Conservation (phyloP, 2,113 vertebrate genomes). For the Chaetops frenatus region DNA sequence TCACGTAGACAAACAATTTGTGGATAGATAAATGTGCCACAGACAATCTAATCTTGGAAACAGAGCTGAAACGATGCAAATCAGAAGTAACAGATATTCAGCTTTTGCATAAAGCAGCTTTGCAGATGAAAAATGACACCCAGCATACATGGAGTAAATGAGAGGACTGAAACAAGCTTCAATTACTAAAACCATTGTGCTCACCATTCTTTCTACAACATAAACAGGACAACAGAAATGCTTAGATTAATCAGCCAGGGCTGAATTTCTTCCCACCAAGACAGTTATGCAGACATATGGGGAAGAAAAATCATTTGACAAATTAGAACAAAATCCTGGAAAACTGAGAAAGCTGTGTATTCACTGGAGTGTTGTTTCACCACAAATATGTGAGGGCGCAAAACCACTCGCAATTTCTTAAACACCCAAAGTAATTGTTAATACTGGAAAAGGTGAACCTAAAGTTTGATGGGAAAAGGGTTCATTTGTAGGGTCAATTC, state of each 20-base stretch:
- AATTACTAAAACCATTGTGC: background rate
- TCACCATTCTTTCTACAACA: background rate
- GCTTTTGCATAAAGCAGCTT: background rate
- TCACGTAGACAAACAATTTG: background rate
- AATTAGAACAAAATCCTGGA: background rate
- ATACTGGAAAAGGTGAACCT: background rate
- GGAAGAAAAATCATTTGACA: background rate
- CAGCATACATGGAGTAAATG: background rate
- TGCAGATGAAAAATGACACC: background rate
- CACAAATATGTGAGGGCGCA: background rate
- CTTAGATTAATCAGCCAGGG: background rate
- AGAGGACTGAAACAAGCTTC: background rate
- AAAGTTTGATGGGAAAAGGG: background rate
- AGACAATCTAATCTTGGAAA: conserved; percentile 4
- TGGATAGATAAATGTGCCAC: background rate
- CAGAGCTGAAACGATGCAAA: background rate
- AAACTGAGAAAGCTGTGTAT: background rate
- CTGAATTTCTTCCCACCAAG: background rate
- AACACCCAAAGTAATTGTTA: background rate
- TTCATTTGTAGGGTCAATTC: background rate
- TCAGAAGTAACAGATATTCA: background rate
- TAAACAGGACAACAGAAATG: background rate
- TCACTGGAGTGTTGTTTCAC: background rate
- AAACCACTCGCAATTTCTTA: fast-evolving
- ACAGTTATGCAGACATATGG: background rate